Evolutionary conservation across 2,797 vertebrate species (phyloP).

Genomic region (Sebastes dallii): DNA sequence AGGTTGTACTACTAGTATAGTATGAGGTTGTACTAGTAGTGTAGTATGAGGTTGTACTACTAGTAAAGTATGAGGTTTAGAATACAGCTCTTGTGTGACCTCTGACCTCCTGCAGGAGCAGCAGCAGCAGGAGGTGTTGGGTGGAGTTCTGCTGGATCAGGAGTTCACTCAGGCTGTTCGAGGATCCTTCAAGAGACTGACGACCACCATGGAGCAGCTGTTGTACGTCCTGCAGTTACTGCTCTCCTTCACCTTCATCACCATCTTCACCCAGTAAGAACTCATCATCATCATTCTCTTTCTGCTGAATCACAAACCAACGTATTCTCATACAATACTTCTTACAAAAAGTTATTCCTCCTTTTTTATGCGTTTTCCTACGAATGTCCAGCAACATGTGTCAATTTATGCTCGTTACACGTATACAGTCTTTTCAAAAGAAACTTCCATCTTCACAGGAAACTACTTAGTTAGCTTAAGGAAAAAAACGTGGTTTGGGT

Average conservation of each 20-base stretch:
- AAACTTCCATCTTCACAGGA: no score
- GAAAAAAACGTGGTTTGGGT: no score
- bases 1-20: no score
- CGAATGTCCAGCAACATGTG: no score
- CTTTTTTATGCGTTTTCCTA: no score
- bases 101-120: conserved; percentile 41
- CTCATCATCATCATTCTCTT: not conserved
- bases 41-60: no score
- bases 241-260: conserved; percentile 86
- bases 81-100: not conserved
- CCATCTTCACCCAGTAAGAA: conserved; percentile 79
- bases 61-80: no score
- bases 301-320: not conserved
- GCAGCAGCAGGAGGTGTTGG: conserved; percentile 63
- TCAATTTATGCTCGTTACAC: no score
- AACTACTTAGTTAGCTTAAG: no score
- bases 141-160: conserved; percentile 43
- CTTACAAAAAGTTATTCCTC: no score
- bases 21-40: no score
- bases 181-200: conserved; percentile 63
- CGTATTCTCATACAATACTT: not conserved
- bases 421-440: no score
- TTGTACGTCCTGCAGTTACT: conserved; percentile 75
- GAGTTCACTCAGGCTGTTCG: conserved; percentile 75
- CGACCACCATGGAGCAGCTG: conserved; percentile 33